These are phyloP conservation scores for Oncorhynchus nerka DNA, from an alignment of 2,113 vertebrate genomes.

Conservation along the genomic window DNA sequence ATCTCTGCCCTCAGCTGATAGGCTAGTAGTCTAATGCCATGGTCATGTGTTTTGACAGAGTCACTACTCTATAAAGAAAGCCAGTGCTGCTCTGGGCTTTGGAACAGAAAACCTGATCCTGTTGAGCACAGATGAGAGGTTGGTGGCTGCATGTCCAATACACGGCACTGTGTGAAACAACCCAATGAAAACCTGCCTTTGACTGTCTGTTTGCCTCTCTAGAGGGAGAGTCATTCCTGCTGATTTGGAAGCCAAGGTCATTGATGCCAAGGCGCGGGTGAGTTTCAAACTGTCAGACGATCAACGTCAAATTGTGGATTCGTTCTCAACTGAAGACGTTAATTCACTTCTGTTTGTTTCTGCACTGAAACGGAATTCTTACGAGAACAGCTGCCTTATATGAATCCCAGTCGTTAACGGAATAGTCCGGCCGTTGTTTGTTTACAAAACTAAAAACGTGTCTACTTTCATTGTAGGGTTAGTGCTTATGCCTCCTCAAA, in stretches of 20 bases:
- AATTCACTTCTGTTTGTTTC: conserved; percentile 17
- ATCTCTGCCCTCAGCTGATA: not conserved
- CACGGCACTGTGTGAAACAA: not conserved
- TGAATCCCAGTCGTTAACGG: not conserved
- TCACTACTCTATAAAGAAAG: conserved; percentile 99
- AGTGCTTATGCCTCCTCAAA: conserved; percentile 32
- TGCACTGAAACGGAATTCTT: not conserved
- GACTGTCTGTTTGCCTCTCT: conserved; percentile 65
- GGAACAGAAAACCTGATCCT: conserved; percentile 97
- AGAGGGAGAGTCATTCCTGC: conserved; percentile 97
- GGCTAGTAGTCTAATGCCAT: not conserved
- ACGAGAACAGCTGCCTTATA: conserved; percentile 3
- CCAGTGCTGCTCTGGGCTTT: conserved; percentile 92
- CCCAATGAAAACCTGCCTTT: not conserved
- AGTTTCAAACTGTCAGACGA: conserved; percentile 12
- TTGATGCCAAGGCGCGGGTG: conserved; percentile 94
- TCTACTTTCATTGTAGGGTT: conserved; percentile 32
- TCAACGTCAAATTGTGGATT: not conserved
- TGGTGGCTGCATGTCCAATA: conserved; percentile 26
- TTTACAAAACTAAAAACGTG: not conserved
- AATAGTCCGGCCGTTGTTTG: not conserved
- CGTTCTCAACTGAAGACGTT: not conserved
- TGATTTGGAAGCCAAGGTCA: conserved; percentile 95
- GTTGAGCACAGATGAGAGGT: conserved; percentile 93
- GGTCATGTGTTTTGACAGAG: conserved; percentile 76